Conservation (phyloP, 2,888 invertebrate species). For the Isotomurus palustris region DNA sequence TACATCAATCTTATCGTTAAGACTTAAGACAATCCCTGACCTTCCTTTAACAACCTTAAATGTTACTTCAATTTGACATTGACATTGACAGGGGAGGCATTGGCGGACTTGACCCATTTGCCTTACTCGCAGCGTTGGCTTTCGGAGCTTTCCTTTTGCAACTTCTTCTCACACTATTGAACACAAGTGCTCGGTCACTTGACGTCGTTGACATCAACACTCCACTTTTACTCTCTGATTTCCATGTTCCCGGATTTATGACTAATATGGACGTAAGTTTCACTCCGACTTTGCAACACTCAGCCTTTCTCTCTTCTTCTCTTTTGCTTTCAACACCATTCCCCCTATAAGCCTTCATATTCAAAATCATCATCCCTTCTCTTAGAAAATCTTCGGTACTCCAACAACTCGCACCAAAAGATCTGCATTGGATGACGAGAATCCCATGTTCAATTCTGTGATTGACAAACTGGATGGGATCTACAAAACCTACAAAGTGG, state of each 20-base stretch:
- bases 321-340: not conserved
- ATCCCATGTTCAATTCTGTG: constrained; percentile 36
- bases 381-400: constrained; percentile 45
- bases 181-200: constrained; percentile 44
- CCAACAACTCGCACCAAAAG: constrained; percentile 41
- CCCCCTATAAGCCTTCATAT: not conserved
- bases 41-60: too few species aligned
- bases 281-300: not conserved
- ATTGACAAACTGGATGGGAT: constrained; percentile 43
- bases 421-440: constrained; percentile 26
- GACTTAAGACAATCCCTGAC: too few species aligned
- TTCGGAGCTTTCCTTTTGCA: constrained; percentile 46
- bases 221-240: constrained; percentile 45
- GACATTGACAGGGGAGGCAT: constrained; percentile 33
- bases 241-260: constrained; percentile 44
- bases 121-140: constrained; percentile 44
- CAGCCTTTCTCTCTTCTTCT: not conserved
- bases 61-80: not conserved
- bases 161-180: constrained; percentile 43
- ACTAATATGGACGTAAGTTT: constrained; percentile 45
- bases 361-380: not conserved
- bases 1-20: too few species aligned
- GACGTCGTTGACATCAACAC: constrained; percentile 45
- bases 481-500: constrained; percentile 40
- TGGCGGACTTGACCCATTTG: constrained; percentile 45